Evolutionary conservation across 2,797 vertebrate species (phyloP), one percentile per base, ranked within the genome.

Genomic region (Channa striata): DNA sequence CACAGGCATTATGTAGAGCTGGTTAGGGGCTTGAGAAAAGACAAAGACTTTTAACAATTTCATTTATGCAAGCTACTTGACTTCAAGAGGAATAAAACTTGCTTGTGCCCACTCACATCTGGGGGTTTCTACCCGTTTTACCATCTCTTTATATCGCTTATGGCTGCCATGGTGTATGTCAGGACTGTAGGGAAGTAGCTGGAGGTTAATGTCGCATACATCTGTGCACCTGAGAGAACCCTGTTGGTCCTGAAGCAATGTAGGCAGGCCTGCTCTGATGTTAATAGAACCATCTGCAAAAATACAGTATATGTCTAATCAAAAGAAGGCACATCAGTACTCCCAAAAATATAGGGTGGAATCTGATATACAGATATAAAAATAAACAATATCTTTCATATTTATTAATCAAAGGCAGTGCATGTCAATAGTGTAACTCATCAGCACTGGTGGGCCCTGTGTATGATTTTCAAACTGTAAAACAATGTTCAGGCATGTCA

Each of bases 1-100:
- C 70, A 96, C 4, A 33, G 95, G 94, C 37, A 80, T 78, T 50
- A 85, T 62, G 77, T 95, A 95, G 68, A 94, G 82, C 84, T 95
- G 91, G 62, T 93, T 92, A 12, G 95, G 94, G n/a, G 92, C 95
- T 96, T 64, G n/a, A 79, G 63, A 59, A 13, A 19, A 65, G 8
- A 65, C 5, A 9, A 10, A 48, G 39, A 42, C 47, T 11, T 17
- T 36, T 9, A 57, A 13, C 37, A 42, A 8, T 47, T 8, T 44
- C 8, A 20, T 20, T 11, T 11, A 48, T 42, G 23, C 14, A 47
- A 7, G 17, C 47, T 2, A 10, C 30, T 42, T 17, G 7, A 30
- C 25, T 30, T 56, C 2, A 40, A 11, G n/a, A 30, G 19, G 19
- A 37, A 42, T 14, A 52, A 12, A 48, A 6, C 8, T 10, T 44